Evolutionary conservation across 2,113 vertebrate species (phyloP), one percentile per base, ranked within the genome.

Genomic region (Tricholaema leucomelas): DNA sequence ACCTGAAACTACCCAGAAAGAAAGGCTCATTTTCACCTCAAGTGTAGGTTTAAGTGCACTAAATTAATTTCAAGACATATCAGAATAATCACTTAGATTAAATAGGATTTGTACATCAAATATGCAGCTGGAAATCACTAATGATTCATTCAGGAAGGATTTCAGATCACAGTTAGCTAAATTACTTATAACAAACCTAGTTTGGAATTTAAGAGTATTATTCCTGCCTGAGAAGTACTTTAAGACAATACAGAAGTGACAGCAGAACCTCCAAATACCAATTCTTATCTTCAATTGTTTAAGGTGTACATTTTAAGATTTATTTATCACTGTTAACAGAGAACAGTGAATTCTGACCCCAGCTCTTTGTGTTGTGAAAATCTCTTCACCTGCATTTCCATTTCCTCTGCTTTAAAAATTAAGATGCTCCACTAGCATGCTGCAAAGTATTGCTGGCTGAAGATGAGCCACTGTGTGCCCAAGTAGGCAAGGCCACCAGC

Each of bases 201-300:
- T 85, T 70, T 81, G 50, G 12, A 73, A 76, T 80, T 88, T 54
- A 75, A 79, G 67, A 67, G 27, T 64, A 70, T 88, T 72, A 76
- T 74, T 83, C 36, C 81, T 88, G 73, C 52, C 81, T 30, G 89
- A 78, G 85, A 81, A 83, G 46, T 35, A 31, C 92, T 27, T 91
- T 65, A 66, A 91, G 58, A 44, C 35, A 94, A 81, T 11, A 42
- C 4, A 5, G 38, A 72, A 85, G 31, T 56, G 81, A 48, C 42
- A 81, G 71, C 23, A 69, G 25, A 63, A 73, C 40, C 30, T 61
- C 48, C 58, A 87, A 72, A 76, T 7, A 64, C 20, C 79, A 35
- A 61, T 52, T 44, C 59, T 54, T 46, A 31, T 4, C 23, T 2
- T 31, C 27, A 67, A 36, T 76, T 84, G 72, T 28, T 87, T 77